Percentiles rank a stretch among this genome's conserved stretches.
Conservation (phyloP, 1,140 invertebrate species). For the Lycorma delicatula region DNA sequence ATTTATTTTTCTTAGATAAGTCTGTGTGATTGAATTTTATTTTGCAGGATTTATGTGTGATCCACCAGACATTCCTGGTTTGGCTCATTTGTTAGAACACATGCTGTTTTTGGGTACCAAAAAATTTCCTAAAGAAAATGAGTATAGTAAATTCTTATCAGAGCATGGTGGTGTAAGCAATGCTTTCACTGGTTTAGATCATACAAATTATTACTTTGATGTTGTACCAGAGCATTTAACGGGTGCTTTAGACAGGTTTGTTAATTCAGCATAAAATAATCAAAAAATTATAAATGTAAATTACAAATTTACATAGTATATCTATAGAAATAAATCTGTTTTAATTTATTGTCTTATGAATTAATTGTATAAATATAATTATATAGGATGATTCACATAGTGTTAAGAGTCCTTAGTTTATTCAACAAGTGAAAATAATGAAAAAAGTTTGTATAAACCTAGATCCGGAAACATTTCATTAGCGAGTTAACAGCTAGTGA, state of each 20-base stretch:
- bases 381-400: too few species aligned
- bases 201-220: slow-evolving; percentile 93
- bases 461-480: too few species aligned
- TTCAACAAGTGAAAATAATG: too few species aligned
- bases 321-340: too few species aligned
- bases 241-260: slow-evolving; percentile 72
- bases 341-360: too few species aligned
- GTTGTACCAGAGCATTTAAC: slow-evolving; percentile 72
- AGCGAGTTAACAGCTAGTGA: too few species aligned
- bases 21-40: slow-evolving; percentile 21
- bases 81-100: slow-evolving; percentile 97
- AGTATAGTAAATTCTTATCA: slow-evolving; percentile 80
- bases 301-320: too few species aligned
- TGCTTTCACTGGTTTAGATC: slow-evolving; percentile 79
- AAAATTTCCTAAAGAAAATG: slow-evolving; percentile 92
- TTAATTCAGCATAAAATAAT: neutral
- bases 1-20: too few species aligned
- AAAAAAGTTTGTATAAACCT: too few species aligned
- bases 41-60: slow-evolving; percentile 73
- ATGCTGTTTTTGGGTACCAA: slow-evolving; percentile 94
- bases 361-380: too few species aligned
- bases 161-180: slow-evolving; percentile 85
- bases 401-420: too few species aligned
- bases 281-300: neutral
- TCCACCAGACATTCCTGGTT: slow-evolving; percentile 74